Base-by-base conservation (phyloP, 2,797 vertebrate species). In the Myotis planiceps region DNA sequence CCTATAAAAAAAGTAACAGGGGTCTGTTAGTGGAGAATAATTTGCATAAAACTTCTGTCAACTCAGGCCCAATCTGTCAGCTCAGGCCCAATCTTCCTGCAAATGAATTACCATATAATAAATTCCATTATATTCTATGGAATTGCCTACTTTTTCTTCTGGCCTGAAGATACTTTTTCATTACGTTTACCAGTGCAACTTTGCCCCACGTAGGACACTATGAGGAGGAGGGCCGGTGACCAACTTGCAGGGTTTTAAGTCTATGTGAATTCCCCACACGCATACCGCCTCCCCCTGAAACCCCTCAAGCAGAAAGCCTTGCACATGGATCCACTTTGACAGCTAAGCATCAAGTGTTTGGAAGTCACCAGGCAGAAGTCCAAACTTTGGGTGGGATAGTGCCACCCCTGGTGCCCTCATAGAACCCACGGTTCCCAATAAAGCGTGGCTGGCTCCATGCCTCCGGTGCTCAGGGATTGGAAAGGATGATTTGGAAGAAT, bases 401-500 rank as follows among this genome's bases (percentile, higher is more conserved):
- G 39, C 21, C 32, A 23, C 12, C 6, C 2, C 21, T 37, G 34
- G 9, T 16, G 2, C 9, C 13, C 9, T 65, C 65, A n/a, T 1
- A 25, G 72, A 87, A 69, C 45, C 76, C 19, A 19, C 19, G 65
- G 0, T 82, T 81, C 47, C 55, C 49, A 63, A 15, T 19, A n/a
- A 53, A 78, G 21, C 0, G 1, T 74, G 66, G 0, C 21, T 91
- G 34, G 47, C 29, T 60, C 69, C 63, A 74, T 6, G 45, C n/a
- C 49, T 65, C 7, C 23, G 0, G 60, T 15, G 47, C 75, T 82
- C 49, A 39, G 85, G 51, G 42, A 29, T 42, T 66, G 34, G 80
- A 83, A 93, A 42, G 39, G 47, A 29, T 42, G 18, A 76, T 25
- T 65, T 80, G 51, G 34, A 75, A 87, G 84, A 84, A 42, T 37